A percentile compares a stretch with the other conserved stretches of the same genome.
Evolutionary conservation across 2,797 vertebrate genomes (phyloP).

Genomic region (Leptodactylus fallax): DNA sequence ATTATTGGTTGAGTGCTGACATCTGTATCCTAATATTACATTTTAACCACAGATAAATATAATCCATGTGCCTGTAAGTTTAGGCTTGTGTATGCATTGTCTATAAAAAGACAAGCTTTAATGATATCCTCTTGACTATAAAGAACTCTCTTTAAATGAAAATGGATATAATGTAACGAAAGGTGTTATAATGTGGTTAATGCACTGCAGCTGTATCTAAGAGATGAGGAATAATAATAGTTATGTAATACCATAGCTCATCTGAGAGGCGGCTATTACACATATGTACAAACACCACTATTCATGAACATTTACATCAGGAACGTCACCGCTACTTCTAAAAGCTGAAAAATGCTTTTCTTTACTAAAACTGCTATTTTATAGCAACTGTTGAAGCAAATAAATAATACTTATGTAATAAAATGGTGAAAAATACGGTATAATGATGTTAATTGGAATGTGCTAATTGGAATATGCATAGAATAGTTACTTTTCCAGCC

Average conservation of each 20-base stretch:
- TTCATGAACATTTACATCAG: background rate
- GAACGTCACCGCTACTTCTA: too few relatives aligned
- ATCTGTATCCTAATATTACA: background rate
- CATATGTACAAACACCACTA: background rate
- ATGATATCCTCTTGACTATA: conserved; percentile 2
- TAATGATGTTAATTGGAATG: background rate
- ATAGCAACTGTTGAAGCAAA: background rate
- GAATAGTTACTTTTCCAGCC: too few relatives aligned
- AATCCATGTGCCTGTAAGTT: background rate
- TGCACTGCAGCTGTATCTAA: conserved; percentile 2
- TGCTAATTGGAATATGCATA: too few relatives aligned
- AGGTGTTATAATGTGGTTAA: conserved; percentile 19
- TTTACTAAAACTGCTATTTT: background rate
- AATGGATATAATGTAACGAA: background rate
- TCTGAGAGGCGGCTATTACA: background rate
- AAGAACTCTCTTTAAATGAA: background rate
- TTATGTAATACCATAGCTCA: background rate
- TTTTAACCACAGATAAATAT: background rate
- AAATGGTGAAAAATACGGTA: background rate
- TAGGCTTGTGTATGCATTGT: background rate
- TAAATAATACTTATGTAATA: background rate
- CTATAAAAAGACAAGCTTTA: background rate
- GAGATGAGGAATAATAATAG: conserved; percentile 8
- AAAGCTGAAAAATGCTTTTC: background rate
- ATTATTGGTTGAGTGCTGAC: background rate